Conservation (phyloP, 2,888 invertebrate species). For the Zygothrica quintamaculata region DNA sequence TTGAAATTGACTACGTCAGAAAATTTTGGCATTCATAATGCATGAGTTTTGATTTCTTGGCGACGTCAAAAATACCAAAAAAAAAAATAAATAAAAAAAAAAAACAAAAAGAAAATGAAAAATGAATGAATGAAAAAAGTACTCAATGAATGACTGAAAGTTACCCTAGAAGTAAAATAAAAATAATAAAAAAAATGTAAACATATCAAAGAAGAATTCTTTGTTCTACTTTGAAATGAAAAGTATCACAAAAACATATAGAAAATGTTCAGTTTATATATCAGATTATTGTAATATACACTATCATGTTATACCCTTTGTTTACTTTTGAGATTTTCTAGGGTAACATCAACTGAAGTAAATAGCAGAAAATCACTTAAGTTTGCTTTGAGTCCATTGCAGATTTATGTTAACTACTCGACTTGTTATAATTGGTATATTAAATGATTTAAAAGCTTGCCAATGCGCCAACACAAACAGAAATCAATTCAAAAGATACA, state of each 20-base stretch:
- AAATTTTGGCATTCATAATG: slow-evolving; percentile 82
- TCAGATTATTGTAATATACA: too few species aligned
- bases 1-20: slow-evolving; percentile 79
- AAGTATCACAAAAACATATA: too few species aligned
- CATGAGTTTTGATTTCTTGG: slow-evolving; percentile 80
- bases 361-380: slow-evolving; percentile 72
- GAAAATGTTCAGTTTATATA: too few species aligned
- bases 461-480: slow-evolving; percentile 72
- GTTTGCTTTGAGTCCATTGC: slow-evolving; percentile 60
- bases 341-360: slow-evolving; percentile 32
- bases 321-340: neutral
- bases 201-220: neutral
- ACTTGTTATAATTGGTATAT: slow-evolving; percentile 84
- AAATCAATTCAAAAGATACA: slow-evolving; percentile 68
- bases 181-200: neutral
- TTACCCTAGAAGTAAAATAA: neutral
- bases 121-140: neutral
- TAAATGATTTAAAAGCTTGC: slow-evolving; percentile 83
- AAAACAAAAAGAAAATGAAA: slow-evolving; percentile 16
- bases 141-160: neutral
- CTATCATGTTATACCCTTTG: slow-evolving; percentile 1
- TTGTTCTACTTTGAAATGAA: too few species aligned
- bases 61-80: slow-evolving; percentile 51
- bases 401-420: slow-evolving; percentile 84
- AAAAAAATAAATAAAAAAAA: slow-evolving; percentile 11